phyloP scores from a whole-genome alignment of 2,113 vertebrate species.

The Cettia cetti region DNA sequence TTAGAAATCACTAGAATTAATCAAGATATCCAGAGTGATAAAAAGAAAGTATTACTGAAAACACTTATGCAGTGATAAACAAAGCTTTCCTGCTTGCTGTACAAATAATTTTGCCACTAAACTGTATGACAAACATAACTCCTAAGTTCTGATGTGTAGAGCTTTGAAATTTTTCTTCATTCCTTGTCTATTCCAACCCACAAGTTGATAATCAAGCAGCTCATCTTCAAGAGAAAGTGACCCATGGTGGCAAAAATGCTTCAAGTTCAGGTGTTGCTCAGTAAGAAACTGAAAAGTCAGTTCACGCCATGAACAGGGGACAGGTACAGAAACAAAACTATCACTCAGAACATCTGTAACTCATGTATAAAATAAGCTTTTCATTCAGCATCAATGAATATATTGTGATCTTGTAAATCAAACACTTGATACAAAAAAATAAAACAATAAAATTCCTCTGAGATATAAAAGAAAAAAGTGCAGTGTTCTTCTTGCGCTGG shows the following conservation, averaged over 20 bases:
- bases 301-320: background rate
- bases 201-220: background rate
- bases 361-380: background rate
- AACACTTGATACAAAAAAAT: background rate
- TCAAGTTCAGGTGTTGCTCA: background rate
- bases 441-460: background rate
- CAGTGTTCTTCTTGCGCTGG: accelerated
- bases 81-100: background rate
- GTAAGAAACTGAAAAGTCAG: background rate
- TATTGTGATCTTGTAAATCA: background rate
- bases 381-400: background rate
- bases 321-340: background rate
- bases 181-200: background rate
- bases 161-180: background rate
- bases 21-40: background rate
- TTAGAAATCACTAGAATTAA: background rate
- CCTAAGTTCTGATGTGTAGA: background rate
- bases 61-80: background rate
- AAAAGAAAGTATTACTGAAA: background rate
- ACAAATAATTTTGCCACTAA: background rate
- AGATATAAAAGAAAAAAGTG: background rate
- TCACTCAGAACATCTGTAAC: background rate
- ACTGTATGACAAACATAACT: background rate
- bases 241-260: accelerated
- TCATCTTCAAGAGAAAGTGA: background rate